These are phyloP conservation scores for Carcharodon carcharias DNA, from an alignment of 2,797 vertebrate species.

Conservation along the genomic window DNA sequence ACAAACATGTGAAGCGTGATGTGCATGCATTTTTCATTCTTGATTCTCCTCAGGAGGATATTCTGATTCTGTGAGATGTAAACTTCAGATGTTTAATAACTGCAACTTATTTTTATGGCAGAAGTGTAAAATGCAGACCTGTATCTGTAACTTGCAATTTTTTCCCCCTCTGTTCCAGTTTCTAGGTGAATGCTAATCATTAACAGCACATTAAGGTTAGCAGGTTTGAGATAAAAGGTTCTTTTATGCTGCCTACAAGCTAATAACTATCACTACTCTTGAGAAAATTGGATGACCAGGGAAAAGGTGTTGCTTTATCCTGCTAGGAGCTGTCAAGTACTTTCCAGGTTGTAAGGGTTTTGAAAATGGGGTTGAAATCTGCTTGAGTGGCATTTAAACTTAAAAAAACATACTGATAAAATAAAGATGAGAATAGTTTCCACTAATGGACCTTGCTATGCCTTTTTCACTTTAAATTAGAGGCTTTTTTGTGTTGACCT, in stretches of 20 bases:
- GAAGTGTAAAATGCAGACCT: not conserved
- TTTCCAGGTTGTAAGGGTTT: not conserved
- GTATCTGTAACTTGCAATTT: not conserved
- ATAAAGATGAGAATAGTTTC: not conserved
- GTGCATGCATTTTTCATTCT: not conserved
- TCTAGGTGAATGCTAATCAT: conserved; percentile 15
- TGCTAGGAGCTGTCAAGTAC: not conserved
- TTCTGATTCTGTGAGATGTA: not conserved
- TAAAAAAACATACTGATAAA: not conserved
- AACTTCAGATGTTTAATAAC: not conserved
- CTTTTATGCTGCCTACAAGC: not conserved
- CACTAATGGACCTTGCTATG: not conserved
- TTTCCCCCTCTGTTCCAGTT: not conserved
- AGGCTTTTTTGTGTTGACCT: not conserved
- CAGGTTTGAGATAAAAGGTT: not conserved
- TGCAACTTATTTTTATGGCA: not conserved
- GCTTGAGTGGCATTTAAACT: not conserved
- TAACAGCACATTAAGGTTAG: not conserved
- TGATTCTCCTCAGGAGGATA: not conserved
- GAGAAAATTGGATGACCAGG: not conserved
- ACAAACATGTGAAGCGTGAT: not conserved
- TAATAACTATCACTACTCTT: not conserved
- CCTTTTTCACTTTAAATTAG: not conserved
- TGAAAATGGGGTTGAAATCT: not conserved
- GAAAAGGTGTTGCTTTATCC: not conserved